phyloP scores from a whole-genome alignment of 2,797 vertebrate species.

The Craterocephalus amniculus region DNA sequence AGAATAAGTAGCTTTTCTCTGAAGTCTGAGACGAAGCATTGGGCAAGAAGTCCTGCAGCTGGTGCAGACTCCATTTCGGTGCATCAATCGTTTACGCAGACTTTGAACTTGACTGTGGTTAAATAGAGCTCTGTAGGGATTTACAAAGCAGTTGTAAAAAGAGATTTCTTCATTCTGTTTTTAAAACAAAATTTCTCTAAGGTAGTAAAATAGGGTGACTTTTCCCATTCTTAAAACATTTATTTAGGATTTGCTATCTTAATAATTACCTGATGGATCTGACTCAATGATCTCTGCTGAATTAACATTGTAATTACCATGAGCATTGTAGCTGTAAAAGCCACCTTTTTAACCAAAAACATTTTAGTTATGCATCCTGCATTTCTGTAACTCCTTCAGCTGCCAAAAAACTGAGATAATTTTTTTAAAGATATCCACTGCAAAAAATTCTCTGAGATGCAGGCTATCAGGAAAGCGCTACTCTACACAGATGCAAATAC shows the following conservation, averaged over 20 bases:
- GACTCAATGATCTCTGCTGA: conserved; percentile 19
- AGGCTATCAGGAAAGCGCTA: background rate
- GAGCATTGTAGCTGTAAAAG: conserved; percentile 1
- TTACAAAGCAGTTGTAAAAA: conserved; percentile 58
- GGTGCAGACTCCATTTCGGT: conserved; percentile 43
- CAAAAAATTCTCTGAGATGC: conserved; percentile 1
- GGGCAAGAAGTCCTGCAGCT: conserved; percentile 44
- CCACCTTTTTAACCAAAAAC: background rate
- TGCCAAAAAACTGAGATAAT: background rate
- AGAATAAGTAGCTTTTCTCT: conserved; percentile 48
- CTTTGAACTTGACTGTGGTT: conserved; percentile 61
- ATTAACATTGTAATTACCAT: conserved; percentile 12
- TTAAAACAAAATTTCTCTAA: conserved; percentile 34
- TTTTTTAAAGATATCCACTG: background rate
- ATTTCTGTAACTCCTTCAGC: conserved; percentile 3
- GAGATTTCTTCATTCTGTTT: conserved; percentile 34
- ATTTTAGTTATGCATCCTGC: background rate
- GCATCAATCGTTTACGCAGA: conserved; percentile 55
- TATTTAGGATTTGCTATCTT: conserved; percentile 6
- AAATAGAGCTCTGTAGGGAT: conserved; percentile 55
- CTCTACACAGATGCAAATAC: background rate
- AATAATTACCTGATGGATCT: conserved; percentile 26
- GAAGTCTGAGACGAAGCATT: conserved; percentile 52
- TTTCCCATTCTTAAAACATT: conserved; percentile 21
- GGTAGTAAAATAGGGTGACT: too few species aligned